phyloP scores from a whole-genome alignment of 2,888 invertebrate species.

The Eurois occulta region DNA sequence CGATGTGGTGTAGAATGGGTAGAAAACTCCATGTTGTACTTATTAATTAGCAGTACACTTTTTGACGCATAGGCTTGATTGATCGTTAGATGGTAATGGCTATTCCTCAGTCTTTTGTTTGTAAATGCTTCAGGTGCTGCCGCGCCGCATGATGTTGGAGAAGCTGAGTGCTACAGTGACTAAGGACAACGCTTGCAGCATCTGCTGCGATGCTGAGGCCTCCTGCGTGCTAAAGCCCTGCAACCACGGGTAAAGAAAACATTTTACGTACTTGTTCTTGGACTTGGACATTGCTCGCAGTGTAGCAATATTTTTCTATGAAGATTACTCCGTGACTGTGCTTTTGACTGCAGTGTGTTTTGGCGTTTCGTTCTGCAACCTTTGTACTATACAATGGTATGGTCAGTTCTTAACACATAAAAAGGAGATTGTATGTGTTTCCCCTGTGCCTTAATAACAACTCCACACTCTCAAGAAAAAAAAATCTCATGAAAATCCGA shows the following conservation, averaged over 20 bases:
- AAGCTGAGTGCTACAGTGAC: constrained; percentile 93
- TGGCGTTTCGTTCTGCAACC: too few relatives aligned
- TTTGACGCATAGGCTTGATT: not conserved
- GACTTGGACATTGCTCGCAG: too few relatives aligned
- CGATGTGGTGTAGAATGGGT: not conserved
- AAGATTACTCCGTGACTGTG: too few relatives aligned
- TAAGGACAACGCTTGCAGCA: constrained; percentile 95
- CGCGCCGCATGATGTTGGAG: constrained; percentile 94
- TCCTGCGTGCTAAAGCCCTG: constrained; percentile 95
- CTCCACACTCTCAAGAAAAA: too few relatives aligned
- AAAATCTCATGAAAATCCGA: too few relatives aligned
- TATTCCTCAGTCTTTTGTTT: not conserved
- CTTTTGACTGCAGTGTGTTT: too few relatives aligned
- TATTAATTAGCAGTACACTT: not conserved
- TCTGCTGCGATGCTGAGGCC: constrained; percentile 96
- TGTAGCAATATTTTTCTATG: too few relatives aligned
- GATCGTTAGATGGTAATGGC: not conserved
- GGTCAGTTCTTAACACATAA: too few relatives aligned
- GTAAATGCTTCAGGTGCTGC: constrained; percentile 90
- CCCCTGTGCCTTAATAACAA: too few relatives aligned
- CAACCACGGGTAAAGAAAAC: constrained; percentile 93
- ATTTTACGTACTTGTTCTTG: not conserved
- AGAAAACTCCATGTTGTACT: not conserved
- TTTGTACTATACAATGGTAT: too few relatives aligned
- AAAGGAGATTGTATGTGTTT: too few relatives aligned